Evolutionary conservation across 2,888 invertebrate genomes (phyloP).

Genomic region (Stenotaenia linearis): DNA sequence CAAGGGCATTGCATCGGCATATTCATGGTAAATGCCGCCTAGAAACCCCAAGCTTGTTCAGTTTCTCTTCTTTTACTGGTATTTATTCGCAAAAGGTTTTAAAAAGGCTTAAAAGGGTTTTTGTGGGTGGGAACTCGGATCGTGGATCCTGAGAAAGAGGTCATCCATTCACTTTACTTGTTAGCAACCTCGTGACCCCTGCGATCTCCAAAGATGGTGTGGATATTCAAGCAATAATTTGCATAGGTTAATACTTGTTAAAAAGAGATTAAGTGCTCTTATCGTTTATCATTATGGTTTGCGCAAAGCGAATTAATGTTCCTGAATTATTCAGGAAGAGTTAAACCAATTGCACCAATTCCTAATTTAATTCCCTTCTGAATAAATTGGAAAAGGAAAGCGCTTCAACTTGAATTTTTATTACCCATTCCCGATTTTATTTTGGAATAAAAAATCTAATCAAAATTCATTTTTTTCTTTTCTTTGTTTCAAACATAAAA

Average conservation of each 20-base stretch:
- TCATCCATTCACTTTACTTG: slow-evolving; percentile 6
- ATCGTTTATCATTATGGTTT: too few species aligned
- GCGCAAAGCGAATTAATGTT: too few species aligned
- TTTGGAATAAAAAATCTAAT: not conserved
- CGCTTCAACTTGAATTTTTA: not conserved
- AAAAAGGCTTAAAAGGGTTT: not conserved
- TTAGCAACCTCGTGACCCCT: slow-evolving; percentile 8
- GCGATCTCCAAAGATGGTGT: slow-evolving; percentile 1
- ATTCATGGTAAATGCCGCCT: slow-evolving; percentile 37
- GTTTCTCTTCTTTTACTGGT: not conserved
- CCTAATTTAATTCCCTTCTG: not conserved
- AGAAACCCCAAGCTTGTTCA: slow-evolving; percentile 37
- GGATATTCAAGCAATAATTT: not conserved
- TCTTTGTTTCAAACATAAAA: too few species aligned
- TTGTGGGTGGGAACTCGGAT: not conserved
- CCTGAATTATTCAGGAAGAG: not conserved
- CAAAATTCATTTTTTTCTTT: not conserved
- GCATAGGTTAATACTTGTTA: not conserved
- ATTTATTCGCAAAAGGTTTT: too few species aligned
- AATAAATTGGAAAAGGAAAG: not conserved
- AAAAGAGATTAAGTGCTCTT: not conserved
- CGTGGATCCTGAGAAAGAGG: not conserved
- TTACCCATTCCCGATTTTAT: too few species aligned
- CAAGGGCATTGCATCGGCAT: slow-evolving; percentile 36
- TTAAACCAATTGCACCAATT: not conserved